These are phyloP conservation scores for Eristalis tenax DNA, from an alignment of 2,888 invertebrate genomes.

Conservation along the genomic window DNA sequence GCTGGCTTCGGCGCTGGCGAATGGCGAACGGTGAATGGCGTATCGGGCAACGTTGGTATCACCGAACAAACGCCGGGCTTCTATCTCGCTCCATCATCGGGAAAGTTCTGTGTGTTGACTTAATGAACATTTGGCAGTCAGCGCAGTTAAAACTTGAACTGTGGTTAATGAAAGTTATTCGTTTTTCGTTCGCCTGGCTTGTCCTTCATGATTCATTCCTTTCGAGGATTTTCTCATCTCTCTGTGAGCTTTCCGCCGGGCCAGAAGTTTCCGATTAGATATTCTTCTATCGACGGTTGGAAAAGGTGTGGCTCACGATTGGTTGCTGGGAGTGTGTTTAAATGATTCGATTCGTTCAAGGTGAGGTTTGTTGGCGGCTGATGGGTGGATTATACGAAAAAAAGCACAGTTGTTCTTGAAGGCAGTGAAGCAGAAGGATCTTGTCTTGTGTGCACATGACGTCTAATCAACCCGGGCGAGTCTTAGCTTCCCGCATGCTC, in stretches of 20 bases:
- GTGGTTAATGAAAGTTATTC: constrained; percentile 59
- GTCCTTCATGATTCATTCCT: neutral
- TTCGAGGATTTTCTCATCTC: neutral
- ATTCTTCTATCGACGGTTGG: neutral
- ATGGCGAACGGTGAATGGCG: neutral
- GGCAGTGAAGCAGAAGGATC: too few species aligned
- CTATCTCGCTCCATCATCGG: neutral
- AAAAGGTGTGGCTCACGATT: neutral
- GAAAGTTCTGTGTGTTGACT: constrained; percentile 62
- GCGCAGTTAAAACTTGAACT: constrained; percentile 56
- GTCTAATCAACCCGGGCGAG: too few species aligned
- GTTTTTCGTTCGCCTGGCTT: constrained; percentile 12
- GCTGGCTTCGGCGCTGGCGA: neutral
- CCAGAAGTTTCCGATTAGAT: neutral
- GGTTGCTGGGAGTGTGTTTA: neutral
- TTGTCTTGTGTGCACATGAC: too few species aligned
- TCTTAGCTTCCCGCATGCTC: too few species aligned
- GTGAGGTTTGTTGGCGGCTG: neutral
- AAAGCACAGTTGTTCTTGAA: too few species aligned
- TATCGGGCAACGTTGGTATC: constrained; percentile 27
- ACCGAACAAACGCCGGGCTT: constrained; percentile 35
- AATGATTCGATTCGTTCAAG: neutral
- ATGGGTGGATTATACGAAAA: too few species aligned
- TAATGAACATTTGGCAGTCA: constrained; percentile 64
- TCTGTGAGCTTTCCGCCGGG: neutral